Base-by-base conservation (phyloP, 2,113 vertebrate genomes). In the Ifrita kowaldi region DNA sequence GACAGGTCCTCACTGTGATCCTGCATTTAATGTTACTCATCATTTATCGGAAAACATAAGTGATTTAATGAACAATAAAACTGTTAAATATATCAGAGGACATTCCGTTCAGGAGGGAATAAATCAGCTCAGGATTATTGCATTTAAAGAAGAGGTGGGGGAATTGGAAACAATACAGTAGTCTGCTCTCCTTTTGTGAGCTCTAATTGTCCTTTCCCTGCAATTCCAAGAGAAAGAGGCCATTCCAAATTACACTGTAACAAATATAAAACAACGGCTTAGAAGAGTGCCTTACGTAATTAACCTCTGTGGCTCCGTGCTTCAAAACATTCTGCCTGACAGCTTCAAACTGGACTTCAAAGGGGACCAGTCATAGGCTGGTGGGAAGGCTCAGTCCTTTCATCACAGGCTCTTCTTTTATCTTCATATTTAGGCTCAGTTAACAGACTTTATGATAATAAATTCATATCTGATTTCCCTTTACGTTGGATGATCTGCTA, bases 111-210 rank as follows among this genome's bases (percentile, higher is more conserved):
- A 17, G 64, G 46, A 79, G 55, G 44, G 87, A 39, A 44, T 79
- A 82, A 90, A 79, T 44, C 1, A 1, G 18, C 13, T 10, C 13
- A 35, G 39, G 63, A 62, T 77, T 74, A 57, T 65, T 77, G 49
- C 52, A 10, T 80, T 60, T 56, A 33, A 69, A 49, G 81, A 84
- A 62, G 69, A 73, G 75, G 22, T 89, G n/a, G 26, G 52, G 39
- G 49, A 49, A 79, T 16, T 64, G 16, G 78, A 90, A 93, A 39
- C 75, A 65, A 6, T 46, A 6, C 21, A 89, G 30, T 71, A 41
- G n/a, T 83, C 78, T 82, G 81, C 87, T 84, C 52, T 93, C 70
- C 26, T 90, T 95, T 71, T 85, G 57, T 69, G 85, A 90, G 78
- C 26, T 77, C 28, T 57, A 27, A 44, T 65, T 95, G 85, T 79